Percentiles rank a stretch among this genome's conserved stretches.
phyloP scores from a whole-genome alignment of 2,113 vertebrate genomes.

The Canis aureus region DNA sequence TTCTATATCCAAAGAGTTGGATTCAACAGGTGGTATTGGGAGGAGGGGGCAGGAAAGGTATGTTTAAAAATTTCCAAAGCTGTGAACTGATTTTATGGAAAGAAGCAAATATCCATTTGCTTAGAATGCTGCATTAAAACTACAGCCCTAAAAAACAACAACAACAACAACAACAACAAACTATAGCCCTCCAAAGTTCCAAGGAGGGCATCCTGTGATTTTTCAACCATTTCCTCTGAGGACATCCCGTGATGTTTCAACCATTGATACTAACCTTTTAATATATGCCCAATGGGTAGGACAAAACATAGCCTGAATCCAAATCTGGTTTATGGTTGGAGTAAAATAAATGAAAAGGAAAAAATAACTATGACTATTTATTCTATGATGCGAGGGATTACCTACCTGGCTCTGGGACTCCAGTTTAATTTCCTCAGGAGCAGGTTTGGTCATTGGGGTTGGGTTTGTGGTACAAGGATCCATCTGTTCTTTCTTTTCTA shows the following conservation, averaged over 20 bases:
- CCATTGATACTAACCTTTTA: neutral
- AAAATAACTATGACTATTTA: neutral
- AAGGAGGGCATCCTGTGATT: neutral
- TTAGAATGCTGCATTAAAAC: neutral
- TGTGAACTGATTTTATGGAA: conserved; percentile 10
- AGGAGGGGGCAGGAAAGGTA: neutral
- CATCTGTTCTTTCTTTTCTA: conserved; percentile 91
- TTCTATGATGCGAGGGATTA: neutral
- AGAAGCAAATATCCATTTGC: conserved; percentile 49
- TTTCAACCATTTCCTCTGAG: neutral
- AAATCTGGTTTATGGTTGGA: neutral
- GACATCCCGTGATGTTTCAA: neutral
- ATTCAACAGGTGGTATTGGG: neutral
- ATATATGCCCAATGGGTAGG: neutral
- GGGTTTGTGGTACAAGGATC: conserved; percentile 85
- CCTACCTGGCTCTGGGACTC: conserved; percentile 88
- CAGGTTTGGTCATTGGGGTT: conserved; percentile 81
- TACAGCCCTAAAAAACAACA: neutral
- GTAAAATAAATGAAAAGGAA: neutral
- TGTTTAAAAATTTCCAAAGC: conserved; percentile 52
- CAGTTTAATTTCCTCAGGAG: conserved; percentile 86
- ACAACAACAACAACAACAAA: no score
- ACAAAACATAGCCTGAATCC: conserved; percentile 8
- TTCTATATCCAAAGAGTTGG: neutral
- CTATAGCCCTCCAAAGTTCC: neutral